These are phyloP conservation scores for Dasypus novemcinctus DNA, from an alignment of 2,113 vertebrate genomes.

Conservation along the genomic window DNA sequence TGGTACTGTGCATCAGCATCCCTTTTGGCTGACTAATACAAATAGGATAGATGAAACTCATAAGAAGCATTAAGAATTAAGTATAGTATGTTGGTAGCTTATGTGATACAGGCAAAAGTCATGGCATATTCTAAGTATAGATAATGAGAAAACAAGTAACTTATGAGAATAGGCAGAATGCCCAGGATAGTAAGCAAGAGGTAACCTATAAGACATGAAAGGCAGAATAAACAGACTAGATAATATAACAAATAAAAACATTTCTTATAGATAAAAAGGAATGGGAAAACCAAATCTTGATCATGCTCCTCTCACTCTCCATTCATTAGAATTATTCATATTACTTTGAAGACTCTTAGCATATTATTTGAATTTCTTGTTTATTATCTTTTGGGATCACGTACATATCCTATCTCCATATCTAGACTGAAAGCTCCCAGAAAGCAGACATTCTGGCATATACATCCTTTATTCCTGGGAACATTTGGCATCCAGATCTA, in stretches of 20 bases:
- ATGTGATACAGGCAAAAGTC: not conserved
- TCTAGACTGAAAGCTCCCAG: not conserved
- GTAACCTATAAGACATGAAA: not conserved
- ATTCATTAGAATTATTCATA: not conserved
- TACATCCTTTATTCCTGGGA: not conserved
- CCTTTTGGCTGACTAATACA: no score
- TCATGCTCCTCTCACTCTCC: not conserved
- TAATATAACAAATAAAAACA: not conserved
- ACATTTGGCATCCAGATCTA: not conserved
- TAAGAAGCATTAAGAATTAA: not conserved
- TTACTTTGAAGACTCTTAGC: not conserved
- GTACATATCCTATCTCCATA: not conserved
- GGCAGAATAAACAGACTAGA: not conserved
- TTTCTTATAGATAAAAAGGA: not conserved
- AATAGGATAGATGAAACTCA: not conserved
- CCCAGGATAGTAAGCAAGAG: not conserved
- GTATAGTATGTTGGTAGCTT: not conserved
- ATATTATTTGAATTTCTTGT: slow-evolving; percentile 3
- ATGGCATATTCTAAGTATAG: not conserved
- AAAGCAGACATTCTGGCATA: not conserved
- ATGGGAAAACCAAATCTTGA: not conserved
- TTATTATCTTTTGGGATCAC: not conserved
- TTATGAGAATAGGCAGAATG: not conserved
- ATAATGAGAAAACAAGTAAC: not conserved
- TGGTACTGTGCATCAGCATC: no score